Conservation (phyloP, 2,888 invertebrate species). For the Agrotis segetum region DNA sequence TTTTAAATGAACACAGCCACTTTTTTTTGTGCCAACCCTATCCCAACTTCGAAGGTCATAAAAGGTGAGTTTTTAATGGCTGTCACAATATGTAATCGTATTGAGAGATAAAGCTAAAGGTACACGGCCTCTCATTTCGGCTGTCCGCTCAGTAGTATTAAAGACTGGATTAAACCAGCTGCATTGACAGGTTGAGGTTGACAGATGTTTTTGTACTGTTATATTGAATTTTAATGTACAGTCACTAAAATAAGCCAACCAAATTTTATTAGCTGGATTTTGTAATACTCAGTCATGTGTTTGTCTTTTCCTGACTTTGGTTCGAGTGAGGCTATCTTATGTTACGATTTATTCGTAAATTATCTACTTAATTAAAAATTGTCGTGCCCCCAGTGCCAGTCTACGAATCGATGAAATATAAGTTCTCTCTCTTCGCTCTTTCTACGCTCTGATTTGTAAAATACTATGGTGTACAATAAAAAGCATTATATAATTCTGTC, state of each 20-base stretch:
- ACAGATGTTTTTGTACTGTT: slow-evolving; percentile 43
- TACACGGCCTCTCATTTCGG: slow-evolving; percentile 50
- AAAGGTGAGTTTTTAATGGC: slow-evolving; percentile 74
- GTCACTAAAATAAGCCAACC: neutral
- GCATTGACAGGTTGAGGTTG: slow-evolving; percentile 45
- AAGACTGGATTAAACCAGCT: slow-evolving; percentile 42
- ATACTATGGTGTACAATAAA: too few relatives aligned
- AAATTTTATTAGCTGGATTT: neutral
- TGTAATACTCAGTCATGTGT: neutral
- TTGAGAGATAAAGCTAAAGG: slow-evolving; percentile 62
- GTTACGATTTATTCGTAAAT: neutral
- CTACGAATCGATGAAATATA: too few relatives aligned
- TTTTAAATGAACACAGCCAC: too few relatives aligned
- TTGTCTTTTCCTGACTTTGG: neutral
- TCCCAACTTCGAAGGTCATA: slow-evolving; percentile 66
- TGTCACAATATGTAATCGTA: slow-evolving; percentile 70
- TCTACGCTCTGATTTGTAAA: too few relatives aligned
- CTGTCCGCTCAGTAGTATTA: slow-evolving; percentile 55
- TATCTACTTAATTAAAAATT: too few relatives aligned
- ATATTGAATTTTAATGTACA: slow-evolving; percentile 23
- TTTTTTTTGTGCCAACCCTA: slow-evolving; percentile 63
- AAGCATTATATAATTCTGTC: too few relatives aligned
- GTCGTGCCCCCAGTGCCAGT: too few relatives aligned
- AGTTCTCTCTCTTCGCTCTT: too few relatives aligned
- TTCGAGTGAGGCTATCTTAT: too few relatives aligned